Evolutionary conservation across 2,888 invertebrate species (phyloP), one percentile per base, ranked within the genome.

Genomic region (Ichneumoninae sp.): DNA sequence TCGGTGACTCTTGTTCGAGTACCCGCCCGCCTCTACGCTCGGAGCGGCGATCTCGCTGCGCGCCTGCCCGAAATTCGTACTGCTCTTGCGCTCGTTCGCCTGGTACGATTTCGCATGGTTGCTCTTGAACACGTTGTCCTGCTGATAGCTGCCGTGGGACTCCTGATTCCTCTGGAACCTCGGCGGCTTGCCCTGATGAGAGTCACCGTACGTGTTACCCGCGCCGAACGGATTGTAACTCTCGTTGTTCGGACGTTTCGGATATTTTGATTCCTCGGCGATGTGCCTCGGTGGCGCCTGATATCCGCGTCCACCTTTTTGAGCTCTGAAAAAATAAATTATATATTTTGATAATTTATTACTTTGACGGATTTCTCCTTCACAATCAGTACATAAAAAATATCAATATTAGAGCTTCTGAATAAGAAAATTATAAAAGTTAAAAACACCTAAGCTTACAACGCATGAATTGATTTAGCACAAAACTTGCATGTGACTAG

Each of bases 101-200:
- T 90, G 91, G 16, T 87, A 78, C 10, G 78, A 86, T 66, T 89
- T 89, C 13, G 87, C 88, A 75, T 87, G 85, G 71, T 86, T 86
- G 47, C 81, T 75, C 74, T 88, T 90, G 44, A 68, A 86, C n/a
- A 82, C 83, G 78, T 76, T 87, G 52, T 92, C 90, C 60, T 88
- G 89, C 54, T 90, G 90, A 80, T 89, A 80, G 54, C 89, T 88
- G 80, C 81, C 90, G 6, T 90, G 88, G 36, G 77, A 76, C 36
- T 93, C 93, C 60, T 91, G 91, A 85, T 95, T 95, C 87, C 94
- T 95, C 89, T 96, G 96, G 90, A 96, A 96, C 82, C 96, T 93
- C 4, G 96, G 96, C 30, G 96, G 95, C 89, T 95, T 96, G 5
- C 87, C 89, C 82, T 92, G 93, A 77, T 91, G 89, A n/a, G 87